Evolutionary conservation across 2,797 vertebrate genomes (phyloP), one percentile per base, ranked within the genome.

Genomic region (Gorsachius magnificus): DNA sequence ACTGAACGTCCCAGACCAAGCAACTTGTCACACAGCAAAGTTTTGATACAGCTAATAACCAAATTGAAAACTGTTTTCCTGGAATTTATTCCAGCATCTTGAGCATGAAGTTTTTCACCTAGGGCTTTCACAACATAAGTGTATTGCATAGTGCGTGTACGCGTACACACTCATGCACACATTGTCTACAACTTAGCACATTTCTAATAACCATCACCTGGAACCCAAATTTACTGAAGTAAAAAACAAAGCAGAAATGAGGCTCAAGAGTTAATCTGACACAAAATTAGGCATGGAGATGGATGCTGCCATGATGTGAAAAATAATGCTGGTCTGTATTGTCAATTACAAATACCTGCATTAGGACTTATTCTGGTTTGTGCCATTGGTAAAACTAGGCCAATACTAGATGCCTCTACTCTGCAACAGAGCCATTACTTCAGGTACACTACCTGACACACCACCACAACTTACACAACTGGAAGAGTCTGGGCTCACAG

Each of bases 141-240:
- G 14, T 25, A 48, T n/a, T 60, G 31, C 26, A 48, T 13, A 58
- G 11, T 24, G 8, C 13, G 5, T 0, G 0, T 29, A 6, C 41
- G 11, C 4, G 4, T 21, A 48, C 18, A 71, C 15, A 29, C 5
- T 41, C 10, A 45, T 29, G 13, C 7, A 38, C 22, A 17, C 5
- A 35, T 29, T 10, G 65, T 45, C 45, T 56, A 54, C 6, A 38
- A 35, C 48, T 33, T 71, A 41, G 51, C 25, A 46, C 10, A 11
- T 20, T 3, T 41, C 18, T 65, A 61, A 54, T 6, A 17, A 13
- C 7, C 3, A 51, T 45, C 25, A 51, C 15, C 13, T 46, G 50
- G 18, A 72, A 46, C 2, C 2, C 20, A 46, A n/a, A 83, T 63
- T 66, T 41, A 51, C 26, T 56, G 64, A 66, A 50, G 25, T 26